These are phyloP conservation scores for Andrena camellia DNA, from an alignment of 2,888 invertebrate species.

Conservation along the genomic window DNA sequence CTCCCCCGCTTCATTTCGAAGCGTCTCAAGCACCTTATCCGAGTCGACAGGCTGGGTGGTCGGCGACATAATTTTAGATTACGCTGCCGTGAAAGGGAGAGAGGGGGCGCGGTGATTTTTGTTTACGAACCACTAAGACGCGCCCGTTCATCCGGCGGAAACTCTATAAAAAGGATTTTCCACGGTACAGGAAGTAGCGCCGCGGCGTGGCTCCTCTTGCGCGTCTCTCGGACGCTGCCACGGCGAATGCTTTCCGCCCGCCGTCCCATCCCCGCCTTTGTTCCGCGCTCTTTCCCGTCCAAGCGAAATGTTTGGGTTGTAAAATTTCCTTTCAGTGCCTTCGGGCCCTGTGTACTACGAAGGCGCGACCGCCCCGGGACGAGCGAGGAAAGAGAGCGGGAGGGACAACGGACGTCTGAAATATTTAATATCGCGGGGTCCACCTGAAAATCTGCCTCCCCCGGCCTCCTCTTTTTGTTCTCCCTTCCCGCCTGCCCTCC, in stretches of 20 bases:
- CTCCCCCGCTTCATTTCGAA: background rate
- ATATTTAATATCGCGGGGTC: slow-evolving; percentile 69
- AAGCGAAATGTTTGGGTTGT: slow-evolving; percentile 66
- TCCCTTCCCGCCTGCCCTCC: slow-evolving; percentile 21
- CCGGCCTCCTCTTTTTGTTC: slow-evolving; percentile 30
- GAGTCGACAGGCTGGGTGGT: slow-evolving; percentile 24
- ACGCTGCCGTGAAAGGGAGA: slow-evolving; percentile 18
- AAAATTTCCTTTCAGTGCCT: slow-evolving; percentile 64
- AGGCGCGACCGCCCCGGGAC: slow-evolving; percentile 34
- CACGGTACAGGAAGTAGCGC: slow-evolving; percentile 37
- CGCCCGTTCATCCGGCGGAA: slow-evolving; percentile 45
- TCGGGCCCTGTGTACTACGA: slow-evolving; percentile 37
- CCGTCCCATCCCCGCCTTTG: slow-evolving; percentile 19
- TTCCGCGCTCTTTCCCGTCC: slow-evolving; percentile 33
- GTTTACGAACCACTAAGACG: slow-evolving; percentile 63
- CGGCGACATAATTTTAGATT: slow-evolving; percentile 66
- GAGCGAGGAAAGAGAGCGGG: slow-evolving; percentile 10
- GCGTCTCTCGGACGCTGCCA: slow-evolving; percentile 29
- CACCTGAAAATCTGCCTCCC: slow-evolving; percentile 62
- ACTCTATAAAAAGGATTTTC: slow-evolving; percentile 59
- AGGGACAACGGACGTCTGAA: slow-evolving; percentile 61
- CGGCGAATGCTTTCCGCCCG: slow-evolving; percentile 37
- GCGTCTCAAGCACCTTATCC: slow-evolving; percentile 28
- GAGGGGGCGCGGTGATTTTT: slow-evolving; percentile 60
- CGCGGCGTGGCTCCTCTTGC: slow-evolving; percentile 21